Conservation (phyloP, 2,113 vertebrate genomes). For the Zapornia atra region DNA sequence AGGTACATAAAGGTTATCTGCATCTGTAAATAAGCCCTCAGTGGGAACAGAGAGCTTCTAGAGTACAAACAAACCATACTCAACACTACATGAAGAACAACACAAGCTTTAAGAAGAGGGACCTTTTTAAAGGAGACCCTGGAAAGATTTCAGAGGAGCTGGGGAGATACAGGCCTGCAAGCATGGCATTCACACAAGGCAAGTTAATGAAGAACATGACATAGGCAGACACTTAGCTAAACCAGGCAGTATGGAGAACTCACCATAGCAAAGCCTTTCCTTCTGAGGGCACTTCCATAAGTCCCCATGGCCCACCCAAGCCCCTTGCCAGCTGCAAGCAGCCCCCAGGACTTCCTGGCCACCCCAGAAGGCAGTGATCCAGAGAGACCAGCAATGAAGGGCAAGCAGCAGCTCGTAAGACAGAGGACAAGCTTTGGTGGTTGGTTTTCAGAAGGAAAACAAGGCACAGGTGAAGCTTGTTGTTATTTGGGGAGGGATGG, state of each 20-base stretch:
- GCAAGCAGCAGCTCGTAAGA: rapidly evolving
- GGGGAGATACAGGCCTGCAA: background rate
- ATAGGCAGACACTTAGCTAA: background rate
- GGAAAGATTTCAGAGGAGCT: background rate
- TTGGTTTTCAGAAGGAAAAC: background rate
- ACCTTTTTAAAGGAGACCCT: background rate
- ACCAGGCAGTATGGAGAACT: background rate
- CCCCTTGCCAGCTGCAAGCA: rapidly evolving
- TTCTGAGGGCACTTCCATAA: rapidly evolving
- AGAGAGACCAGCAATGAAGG: too few species aligned
- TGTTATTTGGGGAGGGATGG: background rate
- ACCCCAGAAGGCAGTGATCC: too few species aligned
- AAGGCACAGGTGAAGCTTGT: background rate
- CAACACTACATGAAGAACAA: background rate
- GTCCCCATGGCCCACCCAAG: rapidly evolving
- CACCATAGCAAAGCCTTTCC: background rate
- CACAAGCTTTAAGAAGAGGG: rapidly evolving
- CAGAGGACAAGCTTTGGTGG: rapidly evolving
- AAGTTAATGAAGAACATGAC: background rate
- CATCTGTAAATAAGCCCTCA: background rate
- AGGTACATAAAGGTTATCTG: background rate
- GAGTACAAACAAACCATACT: rapidly evolving
- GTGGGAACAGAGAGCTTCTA: background rate
- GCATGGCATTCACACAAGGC: background rate
- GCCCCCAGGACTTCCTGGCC: rapidly evolving